Evolutionary conservation across 2,113 vertebrate species (phyloP).

Genomic region (Mola mola): DNA sequence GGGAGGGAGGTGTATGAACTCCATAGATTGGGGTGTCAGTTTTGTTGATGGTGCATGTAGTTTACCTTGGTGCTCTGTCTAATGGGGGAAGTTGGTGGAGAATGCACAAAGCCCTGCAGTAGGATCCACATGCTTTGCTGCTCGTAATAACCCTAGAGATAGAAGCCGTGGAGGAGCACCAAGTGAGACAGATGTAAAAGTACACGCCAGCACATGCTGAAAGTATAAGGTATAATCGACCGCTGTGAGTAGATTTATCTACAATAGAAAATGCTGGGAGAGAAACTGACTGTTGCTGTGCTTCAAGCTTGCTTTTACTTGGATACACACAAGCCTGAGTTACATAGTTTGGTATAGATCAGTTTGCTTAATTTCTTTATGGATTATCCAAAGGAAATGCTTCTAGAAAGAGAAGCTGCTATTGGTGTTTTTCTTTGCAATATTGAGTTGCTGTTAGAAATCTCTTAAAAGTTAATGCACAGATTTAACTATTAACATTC

Average conservation of each 20-base stretch:
- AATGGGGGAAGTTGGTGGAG: conserved; percentile 94
- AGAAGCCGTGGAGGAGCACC: not conserved
- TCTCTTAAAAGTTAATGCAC: too few species aligned
- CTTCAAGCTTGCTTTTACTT: not conserved
- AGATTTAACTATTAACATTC: too few species aligned
- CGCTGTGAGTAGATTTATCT: conserved; percentile 7
- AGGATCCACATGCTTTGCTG: conserved; percentile 13
- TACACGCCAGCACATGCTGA: not conserved
- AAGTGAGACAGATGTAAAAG: conserved; percentile 12
- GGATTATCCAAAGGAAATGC: not conserved
- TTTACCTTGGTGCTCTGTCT: conserved; percentile 94
- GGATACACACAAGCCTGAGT: not conserved
- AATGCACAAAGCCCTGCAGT: conserved; percentile 79
- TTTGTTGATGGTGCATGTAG: conserved; percentile 98
- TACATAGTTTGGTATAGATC: not conserved
- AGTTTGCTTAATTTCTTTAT: not conserved
- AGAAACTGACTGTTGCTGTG: too few species aligned
- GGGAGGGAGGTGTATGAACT: conserved; percentile 87
- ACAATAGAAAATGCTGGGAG: not conserved
- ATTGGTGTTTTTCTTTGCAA: not conserved
- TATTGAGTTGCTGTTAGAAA: not conserved
- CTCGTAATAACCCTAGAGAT: conserved; percentile 44
- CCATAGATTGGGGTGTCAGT: conserved; percentile 94
- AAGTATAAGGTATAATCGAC: conserved; percentile 71
- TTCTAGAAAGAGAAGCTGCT: not conserved